These are phyloP conservation scores for Holothuria scabra DNA, from an alignment of 53 echinoderm and acorn worm species.

Conservation along the genomic window DNA sequence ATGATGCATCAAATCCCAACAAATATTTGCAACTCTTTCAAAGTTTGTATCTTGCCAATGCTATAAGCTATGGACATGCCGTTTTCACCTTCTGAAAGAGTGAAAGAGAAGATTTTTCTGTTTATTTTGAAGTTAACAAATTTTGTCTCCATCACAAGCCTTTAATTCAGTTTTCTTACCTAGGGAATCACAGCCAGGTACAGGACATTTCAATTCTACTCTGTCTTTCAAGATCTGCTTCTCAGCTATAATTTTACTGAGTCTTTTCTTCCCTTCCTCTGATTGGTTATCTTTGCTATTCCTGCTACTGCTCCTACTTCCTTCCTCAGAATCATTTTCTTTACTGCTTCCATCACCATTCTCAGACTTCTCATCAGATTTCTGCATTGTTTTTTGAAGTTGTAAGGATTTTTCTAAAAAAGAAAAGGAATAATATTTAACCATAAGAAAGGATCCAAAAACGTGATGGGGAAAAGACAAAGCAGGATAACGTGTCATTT, in stretches of 20 bases:
- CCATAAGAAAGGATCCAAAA: too few relatives aligned
- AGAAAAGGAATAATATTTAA: background rate
- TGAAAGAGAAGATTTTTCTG: too few relatives aligned
- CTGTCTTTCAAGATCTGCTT: constrained; percentile 84
- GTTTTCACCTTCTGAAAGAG: too few relatives aligned
- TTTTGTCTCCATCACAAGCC: too few relatives aligned
- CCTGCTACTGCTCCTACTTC: background rate
- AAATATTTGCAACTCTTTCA: too few relatives aligned
- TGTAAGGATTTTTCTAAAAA: background rate
- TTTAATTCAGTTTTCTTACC: constrained; percentile 78
- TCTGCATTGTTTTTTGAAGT: constrained; percentile 10
- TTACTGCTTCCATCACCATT: constrained; percentile 54
- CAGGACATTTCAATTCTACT: constrained; percentile 88
- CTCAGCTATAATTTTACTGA: constrained; percentile 78
- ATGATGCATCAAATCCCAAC: too few relatives aligned
- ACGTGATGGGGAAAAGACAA: too few relatives aligned
- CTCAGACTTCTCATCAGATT: constrained; percentile 38
- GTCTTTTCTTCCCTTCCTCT: constrained; percentile 71
- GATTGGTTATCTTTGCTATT: background rate
- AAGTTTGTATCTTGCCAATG: too few relatives aligned
- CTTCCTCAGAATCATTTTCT: constrained; percentile 44
- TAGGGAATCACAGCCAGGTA: constrained; percentile 94
- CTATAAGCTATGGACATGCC: too few relatives aligned
- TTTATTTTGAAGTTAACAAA: too few relatives aligned
- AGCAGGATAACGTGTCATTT: too few relatives aligned